A percentile compares a stretch with the other conserved stretches of the same genome.
These are phyloP conservation scores for Octodon degus DNA, from an alignment of 2,113 vertebrate genomes.

Conservation along the genomic window DNA sequence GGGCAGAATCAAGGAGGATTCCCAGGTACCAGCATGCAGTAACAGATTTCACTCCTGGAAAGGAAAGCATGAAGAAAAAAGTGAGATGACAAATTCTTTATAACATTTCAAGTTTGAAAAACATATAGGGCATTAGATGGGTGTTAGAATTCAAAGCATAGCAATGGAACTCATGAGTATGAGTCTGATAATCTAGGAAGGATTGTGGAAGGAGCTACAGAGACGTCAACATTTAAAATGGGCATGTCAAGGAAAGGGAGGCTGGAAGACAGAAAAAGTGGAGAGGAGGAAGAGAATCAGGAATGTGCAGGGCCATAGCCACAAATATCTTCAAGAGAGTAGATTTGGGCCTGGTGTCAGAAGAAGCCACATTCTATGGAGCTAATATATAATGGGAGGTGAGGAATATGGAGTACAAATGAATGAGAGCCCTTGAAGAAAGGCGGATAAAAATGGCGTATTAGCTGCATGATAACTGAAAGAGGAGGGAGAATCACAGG, in stretches of 20 bases:
- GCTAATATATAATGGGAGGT: neutral
- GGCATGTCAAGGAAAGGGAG: conserved; percentile 15
- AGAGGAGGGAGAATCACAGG: neutral
- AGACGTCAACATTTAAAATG: conserved; percentile 41
- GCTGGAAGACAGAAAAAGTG: neutral
- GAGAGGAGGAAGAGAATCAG: neutral
- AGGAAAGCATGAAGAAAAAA: neutral
- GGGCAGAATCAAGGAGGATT: conserved; percentile 43
- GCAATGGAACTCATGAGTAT: neutral
- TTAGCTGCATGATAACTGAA: neutral
- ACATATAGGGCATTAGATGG: neutral
- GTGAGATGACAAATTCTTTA: neutral
- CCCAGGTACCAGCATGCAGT: neutral
- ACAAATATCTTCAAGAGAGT: neutral
- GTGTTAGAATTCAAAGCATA: neutral
- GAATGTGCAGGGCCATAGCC: neutral
- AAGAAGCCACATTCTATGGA: neutral
- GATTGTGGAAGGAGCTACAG: conserved; percentile 4
- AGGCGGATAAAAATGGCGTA: neutral
- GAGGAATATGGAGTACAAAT: neutral
- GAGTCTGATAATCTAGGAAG: neutral
- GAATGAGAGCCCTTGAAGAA: neutral
- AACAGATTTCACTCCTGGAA: neutral
- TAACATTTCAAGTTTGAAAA: neutral
- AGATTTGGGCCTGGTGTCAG: neutral